These are phyloP conservation scores for Cyphomyrus discorhynchus DNA, from an alignment of 2,113 vertebrate genomes.

Conservation along the genomic window DNA sequence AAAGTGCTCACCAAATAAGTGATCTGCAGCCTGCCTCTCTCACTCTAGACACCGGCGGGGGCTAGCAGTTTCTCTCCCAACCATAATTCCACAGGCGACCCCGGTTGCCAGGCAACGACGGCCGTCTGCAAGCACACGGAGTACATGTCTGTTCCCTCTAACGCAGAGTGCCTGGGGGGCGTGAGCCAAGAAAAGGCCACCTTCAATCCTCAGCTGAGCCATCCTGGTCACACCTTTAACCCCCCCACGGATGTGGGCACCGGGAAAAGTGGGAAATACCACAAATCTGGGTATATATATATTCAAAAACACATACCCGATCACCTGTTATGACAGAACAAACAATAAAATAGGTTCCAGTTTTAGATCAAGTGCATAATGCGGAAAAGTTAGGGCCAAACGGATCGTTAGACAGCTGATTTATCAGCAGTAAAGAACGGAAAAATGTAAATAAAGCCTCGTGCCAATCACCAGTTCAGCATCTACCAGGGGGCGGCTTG, in stretches of 20 bases:
- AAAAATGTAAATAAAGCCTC: background rate
- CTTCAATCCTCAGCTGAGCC: background rate
- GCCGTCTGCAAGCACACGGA: conserved; percentile 17
- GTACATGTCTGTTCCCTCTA: conserved; percentile 7
- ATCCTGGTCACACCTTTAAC: background rate
- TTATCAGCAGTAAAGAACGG: background rate
- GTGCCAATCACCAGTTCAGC: background rate
- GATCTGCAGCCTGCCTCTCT: conserved; percentile 39
- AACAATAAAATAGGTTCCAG: background rate
- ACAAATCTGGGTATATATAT: background rate
- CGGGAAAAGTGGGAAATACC: background rate
- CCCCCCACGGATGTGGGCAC: background rate
- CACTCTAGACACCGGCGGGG: background rate
- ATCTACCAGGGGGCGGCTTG: background rate
- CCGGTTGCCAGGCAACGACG: conserved; percentile 25
- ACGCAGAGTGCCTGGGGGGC: background rate
- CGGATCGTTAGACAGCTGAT: background rate
- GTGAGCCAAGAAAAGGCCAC: background rate
- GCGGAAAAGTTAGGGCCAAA: background rate
- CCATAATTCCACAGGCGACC: conserved; percentile 27
- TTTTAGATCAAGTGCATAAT: background rate
- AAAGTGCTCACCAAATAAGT: conserved; percentile 16
- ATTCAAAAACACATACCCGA: background rate
- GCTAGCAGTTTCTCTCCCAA: conserved; percentile 9
- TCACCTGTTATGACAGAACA: background rate